Conservation (phyloP, 2,113 vertebrate genomes). For the Cavia porcellus region DNA sequence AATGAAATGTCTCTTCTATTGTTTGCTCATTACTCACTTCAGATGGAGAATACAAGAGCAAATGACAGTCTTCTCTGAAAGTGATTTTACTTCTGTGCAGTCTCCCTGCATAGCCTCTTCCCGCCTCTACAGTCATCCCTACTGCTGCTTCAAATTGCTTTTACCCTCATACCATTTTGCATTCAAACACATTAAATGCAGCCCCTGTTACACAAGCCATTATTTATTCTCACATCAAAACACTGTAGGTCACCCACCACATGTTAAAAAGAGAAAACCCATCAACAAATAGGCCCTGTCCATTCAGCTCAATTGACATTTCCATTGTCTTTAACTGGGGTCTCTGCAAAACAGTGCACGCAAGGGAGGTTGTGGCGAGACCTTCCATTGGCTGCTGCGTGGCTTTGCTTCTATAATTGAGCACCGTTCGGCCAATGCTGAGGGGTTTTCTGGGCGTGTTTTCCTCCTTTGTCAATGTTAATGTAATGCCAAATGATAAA, state of each 20-base stretch:
- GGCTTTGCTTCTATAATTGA: constrained; percentile 78
- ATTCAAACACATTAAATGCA: constrained; percentile 74
- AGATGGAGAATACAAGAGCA: constrained; percentile 13
- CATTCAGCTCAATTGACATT: constrained; percentile 79
- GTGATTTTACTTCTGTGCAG: background rate
- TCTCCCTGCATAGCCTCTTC: background rate
- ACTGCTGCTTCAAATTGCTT: constrained; percentile 44
- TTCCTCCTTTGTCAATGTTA: constrained; percentile 86
- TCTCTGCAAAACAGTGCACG: constrained; percentile 59
- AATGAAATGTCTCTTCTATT: constrained; percentile 38
- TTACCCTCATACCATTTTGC: constrained; percentile 65
- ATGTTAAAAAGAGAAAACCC: constrained; percentile 71
- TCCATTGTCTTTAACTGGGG: constrained; percentile 77
- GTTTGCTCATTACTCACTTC: constrained; percentile 68
- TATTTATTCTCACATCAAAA: constrained; percentile 78
- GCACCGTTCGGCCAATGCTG: constrained; percentile 68
- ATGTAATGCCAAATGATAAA: constrained; percentile 87
- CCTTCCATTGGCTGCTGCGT: constrained; percentile 72
- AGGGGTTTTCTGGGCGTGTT: constrained; percentile 79
- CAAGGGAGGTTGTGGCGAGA: constrained; percentile 19
- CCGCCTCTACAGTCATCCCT: background rate
- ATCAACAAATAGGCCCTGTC: constrained; percentile 77
- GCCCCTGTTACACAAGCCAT: constrained; percentile 70
- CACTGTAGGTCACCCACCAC: constrained; percentile 71
- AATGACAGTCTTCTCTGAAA: constrained; percentile 49